Conservation (phyloP, 2,797 vertebrate species). For the Melanotaenia trifasciata region DNA sequence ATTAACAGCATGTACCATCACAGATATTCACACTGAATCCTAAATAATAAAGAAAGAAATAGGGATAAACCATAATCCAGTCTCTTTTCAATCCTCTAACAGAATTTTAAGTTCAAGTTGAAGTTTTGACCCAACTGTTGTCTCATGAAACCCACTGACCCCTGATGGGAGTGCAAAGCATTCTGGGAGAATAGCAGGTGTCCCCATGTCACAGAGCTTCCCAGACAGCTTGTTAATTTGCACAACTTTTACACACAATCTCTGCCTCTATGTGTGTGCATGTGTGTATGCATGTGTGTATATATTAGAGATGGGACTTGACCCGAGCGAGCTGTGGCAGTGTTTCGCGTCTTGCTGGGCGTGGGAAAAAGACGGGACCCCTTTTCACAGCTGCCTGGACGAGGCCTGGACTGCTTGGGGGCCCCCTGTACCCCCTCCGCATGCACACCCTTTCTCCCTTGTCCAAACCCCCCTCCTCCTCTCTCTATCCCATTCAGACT, state of each 20-base stretch:
- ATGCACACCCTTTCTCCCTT: constrained; percentile 56
- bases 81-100: constrained; percentile 22
- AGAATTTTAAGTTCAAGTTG: constrained; percentile 78
- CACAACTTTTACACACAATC: constrained; percentile 77
- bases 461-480: constrained; percentile 45
- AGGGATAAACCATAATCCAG: neutral
- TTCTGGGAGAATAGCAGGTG: constrained; percentile 80
- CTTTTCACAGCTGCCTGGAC: constrained; percentile 92
- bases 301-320: constrained; percentile 90
- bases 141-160: constrained; percentile 61
- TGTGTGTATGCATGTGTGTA: constrained; percentile 81
- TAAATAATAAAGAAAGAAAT: neutral
- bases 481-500: constrained; percentile 80
- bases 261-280: constrained; percentile 62
- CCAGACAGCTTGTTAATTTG: constrained; percentile 87
- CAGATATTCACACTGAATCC: neutral
- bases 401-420: constrained; percentile 87
- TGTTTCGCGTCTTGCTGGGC: constrained; percentile 89
- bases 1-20: neutral
- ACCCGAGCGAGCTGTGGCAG: constrained; percentile 87
- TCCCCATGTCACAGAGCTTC: constrained; percentile 73
- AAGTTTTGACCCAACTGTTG: constrained; percentile 79
- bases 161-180: constrained; percentile 69
- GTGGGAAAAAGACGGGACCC: constrained; percentile 93
- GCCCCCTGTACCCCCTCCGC: constrained; percentile 77